A percentile compares a stretch with the other conserved stretches of the same genome.
These are phyloP conservation scores for Gymnosoma rotundatum DNA, from an alignment of 2,888 invertebrate species.

Conservation along the genomic window DNA sequence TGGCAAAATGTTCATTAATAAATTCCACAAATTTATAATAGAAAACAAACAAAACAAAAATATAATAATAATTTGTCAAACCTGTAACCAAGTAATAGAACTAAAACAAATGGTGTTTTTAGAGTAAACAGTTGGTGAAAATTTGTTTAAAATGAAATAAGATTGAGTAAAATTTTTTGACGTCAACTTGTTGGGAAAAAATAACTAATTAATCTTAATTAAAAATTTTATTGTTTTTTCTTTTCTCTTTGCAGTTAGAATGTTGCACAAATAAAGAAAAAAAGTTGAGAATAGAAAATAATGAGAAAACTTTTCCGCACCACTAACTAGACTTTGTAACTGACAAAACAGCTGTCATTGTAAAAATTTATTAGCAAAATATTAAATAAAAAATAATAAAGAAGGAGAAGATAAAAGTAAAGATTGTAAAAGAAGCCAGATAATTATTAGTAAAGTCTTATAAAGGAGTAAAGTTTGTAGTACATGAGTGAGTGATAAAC, in stretches of 20 bases:
- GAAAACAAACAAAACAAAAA: background rate
- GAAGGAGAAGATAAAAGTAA: background rate
- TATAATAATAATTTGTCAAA: constrained; percentile 17
- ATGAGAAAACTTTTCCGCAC: constrained; percentile 11
- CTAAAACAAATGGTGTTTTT: constrained; percentile 16
- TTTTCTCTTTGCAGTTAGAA: background rate
- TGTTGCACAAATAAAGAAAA: background rate
- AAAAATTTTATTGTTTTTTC: constrained; percentile 22
- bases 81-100: background rate
- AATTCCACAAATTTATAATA: background rate
- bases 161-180: constrained; percentile 43
- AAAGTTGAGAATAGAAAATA: background rate
- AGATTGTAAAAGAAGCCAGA: background rate
- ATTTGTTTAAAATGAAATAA: constrained; percentile 17
- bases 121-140: constrained; percentile 35
- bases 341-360: constrained; percentile 50
- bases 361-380: background rate
- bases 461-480: too few species aligned
- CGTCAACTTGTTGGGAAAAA: constrained; percentile 51
- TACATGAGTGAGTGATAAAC: too few species aligned
- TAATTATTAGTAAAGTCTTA: too few species aligned
- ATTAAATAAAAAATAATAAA: background rate
- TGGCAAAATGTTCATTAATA: background rate
- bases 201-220: constrained; percentile 67
- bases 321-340: constrained; percentile 32